Evolutionary conservation across 2,113 vertebrate species (phyloP).

Genomic region (Turdus rufiventris): DNA sequence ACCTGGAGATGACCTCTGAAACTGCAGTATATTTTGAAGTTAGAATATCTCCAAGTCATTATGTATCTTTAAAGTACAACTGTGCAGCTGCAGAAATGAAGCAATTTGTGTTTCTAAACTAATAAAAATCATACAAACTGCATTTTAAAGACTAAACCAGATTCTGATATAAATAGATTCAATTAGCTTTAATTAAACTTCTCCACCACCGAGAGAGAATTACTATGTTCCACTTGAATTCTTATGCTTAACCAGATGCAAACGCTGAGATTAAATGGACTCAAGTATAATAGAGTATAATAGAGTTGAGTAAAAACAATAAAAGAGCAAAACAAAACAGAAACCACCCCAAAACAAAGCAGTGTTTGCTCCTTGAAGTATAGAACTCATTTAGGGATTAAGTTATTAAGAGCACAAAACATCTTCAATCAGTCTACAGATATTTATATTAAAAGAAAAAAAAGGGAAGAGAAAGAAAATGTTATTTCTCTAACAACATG

Average conservation of each 20-base stretch:
- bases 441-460: background rate
- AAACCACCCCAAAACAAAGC: background rate
- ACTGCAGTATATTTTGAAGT: background rate
- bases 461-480: background rate
- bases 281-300: background rate
- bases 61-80: background rate
- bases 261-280: background rate
- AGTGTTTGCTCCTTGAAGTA: background rate
- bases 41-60: background rate
- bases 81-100: background rate
- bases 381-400: background rate
- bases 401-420: background rate
- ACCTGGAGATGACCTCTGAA: background rate
- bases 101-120: background rate
- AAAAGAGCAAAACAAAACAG: background rate
- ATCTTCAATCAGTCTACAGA: background rate
- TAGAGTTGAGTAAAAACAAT: background rate
- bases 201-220: background rate
- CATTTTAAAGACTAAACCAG: background rate
- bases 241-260: background rate
- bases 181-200: slow-evolving; percentile 11
- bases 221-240: background rate
- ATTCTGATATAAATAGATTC: background rate
- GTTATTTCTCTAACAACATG: background rate
- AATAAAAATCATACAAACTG: slow-evolving; percentile 5